A percentile compares a stretch with the other conserved stretches of the same genome.
phyloP scores from a whole-genome alignment of 2,113 vertebrate species.

The Hemiprocne comata region DNA sequence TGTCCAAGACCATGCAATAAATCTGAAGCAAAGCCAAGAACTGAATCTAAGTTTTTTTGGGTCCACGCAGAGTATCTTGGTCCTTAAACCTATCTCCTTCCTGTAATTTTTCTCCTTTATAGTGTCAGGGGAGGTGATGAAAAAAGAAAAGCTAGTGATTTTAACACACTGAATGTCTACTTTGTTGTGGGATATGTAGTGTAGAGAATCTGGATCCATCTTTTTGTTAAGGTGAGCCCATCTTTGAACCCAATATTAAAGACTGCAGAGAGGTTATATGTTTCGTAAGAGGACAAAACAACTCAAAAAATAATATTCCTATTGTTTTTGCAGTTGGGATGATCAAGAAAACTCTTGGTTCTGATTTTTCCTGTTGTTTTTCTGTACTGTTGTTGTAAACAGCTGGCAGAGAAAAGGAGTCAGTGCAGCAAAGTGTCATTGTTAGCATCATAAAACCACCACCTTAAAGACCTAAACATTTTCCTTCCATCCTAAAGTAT shows the following conservation, averaged over 20 bases:
- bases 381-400: background rate
- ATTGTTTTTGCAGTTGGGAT: background rate
- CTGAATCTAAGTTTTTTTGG: background rate
- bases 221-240: background rate
- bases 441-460: background rate
- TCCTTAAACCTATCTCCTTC: background rate
- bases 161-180: background rate
- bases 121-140: fast-evolving
- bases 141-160: background rate
- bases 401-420: background rate
- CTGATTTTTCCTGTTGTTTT: background rate
- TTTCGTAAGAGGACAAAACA: background rate
- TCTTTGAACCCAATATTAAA: slow-evolving; percentile 6
- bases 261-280: background rate
- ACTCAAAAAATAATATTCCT: background rate
- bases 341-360: background rate
- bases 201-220: background rate
- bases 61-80: background rate
- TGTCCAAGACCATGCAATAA: background rate
- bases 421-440: background rate
- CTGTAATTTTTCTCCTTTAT: background rate
- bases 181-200: background rate
- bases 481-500: background rate
- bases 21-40: background rate
- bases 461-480: background rate